phyloP scores from a whole-genome alignment of 2,797 vertebrate species.

The Naso thynnoides region DNA sequence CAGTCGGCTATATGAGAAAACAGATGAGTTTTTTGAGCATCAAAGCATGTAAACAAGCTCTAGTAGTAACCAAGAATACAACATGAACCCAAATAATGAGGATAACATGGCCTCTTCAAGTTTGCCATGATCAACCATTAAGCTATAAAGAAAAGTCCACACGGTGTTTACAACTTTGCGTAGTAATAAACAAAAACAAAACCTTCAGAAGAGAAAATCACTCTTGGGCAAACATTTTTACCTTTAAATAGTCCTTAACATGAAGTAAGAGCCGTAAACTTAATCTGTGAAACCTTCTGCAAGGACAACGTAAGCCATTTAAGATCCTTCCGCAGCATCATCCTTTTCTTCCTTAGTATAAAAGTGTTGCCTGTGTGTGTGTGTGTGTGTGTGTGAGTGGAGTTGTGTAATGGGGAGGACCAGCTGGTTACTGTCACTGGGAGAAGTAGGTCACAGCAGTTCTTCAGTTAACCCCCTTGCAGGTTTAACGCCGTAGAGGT shows the following conservation, averaged over 20 bases:
- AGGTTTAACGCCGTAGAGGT: constrained; percentile 69
- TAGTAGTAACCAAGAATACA: no score
- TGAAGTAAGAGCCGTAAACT: background rate
- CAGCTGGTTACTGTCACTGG: constrained; percentile 77
- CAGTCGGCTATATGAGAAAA: no score
- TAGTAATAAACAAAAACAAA: no score
- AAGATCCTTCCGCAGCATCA: background rate
- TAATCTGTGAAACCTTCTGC: constrained; percentile 22
- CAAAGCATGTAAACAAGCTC: no score
- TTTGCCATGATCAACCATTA: background rate
- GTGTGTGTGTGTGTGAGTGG: background rate
- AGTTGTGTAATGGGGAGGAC: constrained; percentile 7
- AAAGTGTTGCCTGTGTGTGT: constrained; percentile 9
- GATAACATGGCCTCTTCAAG: no score
- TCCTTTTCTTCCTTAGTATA: constrained; percentile 4
- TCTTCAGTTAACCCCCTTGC: constrained; percentile 66
- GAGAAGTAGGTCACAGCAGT: constrained; percentile 78
- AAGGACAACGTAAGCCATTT: constrained; percentile 15
- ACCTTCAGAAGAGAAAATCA: background rate
- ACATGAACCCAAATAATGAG: no score
- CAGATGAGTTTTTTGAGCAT: no score
- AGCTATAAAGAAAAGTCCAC: background rate
- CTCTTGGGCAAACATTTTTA: background rate
- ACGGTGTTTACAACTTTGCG: background rate
- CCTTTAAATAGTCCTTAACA: constrained; percentile 14